Base-by-base conservation (phyloP, 2,797 vertebrate genomes). In the Carduelis carduelis region DNA sequence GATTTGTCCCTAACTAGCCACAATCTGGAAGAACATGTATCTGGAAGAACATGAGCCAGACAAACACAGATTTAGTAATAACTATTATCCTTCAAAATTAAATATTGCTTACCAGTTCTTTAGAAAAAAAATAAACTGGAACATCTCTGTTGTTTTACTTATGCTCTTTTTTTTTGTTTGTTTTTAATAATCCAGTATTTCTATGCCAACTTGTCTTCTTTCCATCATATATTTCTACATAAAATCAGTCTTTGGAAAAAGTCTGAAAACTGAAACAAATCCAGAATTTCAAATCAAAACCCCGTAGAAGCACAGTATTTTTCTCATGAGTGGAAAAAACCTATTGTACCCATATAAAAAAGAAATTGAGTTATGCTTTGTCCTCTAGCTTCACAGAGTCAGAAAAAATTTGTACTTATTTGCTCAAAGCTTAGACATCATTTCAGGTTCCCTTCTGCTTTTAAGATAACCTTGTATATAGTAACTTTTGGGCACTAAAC, bases 81-180 rank as follows among this genome's bases (percentile, higher is more conserved):
- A 28, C 17, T 32, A 19, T 30, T 37, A 53, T 26, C 1, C 6
- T 43, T 24, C 16, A 49, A n/a, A 49, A 49, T 34, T 61, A 34
- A 81, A 56, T 63, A 34, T 15, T 28, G 2, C 11, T 68, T 46
- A 8, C 3, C 1, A 60, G 6, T 15, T 69, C 32, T 72, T 76
- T 2, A 12, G 13, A n/a, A 55, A n/a, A 22, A 35, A 24, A 44
- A 41, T 7, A 9, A 43, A 24, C 23, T 20, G 2, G 6, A 56
- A 1, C 5, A 66, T 4, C 5, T 44, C 4, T 12, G 5, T 3
- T 6, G 1, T 9, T 88, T 53, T 69, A 0, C 37, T 85, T 49
- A 35, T 79, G 79, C 9, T 47, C 7, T 28, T 24, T 21, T 28
- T 11, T 32, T 26, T 74, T 49, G 24, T 4, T 11, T 4, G 7